Conservation (phyloP, 2,888 invertebrate genomes). For the Sarcophaga caerulescens region DNA sequence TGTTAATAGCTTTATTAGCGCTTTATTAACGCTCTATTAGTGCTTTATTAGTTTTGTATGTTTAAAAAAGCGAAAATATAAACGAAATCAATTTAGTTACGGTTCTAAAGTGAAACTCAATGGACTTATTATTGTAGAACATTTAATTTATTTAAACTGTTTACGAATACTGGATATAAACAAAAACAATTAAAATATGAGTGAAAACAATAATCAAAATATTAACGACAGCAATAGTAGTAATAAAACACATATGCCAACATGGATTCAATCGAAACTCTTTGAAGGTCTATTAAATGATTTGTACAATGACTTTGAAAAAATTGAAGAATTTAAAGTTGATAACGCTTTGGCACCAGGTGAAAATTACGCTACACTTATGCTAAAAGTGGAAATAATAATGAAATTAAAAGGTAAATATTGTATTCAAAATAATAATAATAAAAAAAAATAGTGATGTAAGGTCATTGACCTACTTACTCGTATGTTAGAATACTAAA, state of each 20-base stretch:
- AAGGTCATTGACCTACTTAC: not conserved
- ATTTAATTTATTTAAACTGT: not conserved
- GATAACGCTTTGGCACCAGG: conserved; percentile 73
- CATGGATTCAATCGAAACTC: conserved; percentile 72
- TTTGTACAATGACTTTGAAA: conserved; percentile 65
- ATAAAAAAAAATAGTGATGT: not conserved
- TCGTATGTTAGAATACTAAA: no score
- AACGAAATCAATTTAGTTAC: not conserved
- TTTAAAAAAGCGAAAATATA: no score
- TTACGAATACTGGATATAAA: not conserved
- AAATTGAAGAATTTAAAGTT: conserved; percentile 70
- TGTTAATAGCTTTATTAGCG: not conserved
- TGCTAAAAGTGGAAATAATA: conserved; percentile 73
- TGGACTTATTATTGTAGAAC: not conserved
- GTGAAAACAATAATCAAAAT: not conserved
- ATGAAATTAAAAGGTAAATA: conserved; percentile 72
- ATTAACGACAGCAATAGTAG: not conserved
- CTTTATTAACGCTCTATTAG: not conserved
- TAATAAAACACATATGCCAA: conserved; percentile 61
- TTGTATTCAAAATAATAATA: not conserved
- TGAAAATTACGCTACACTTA: conserved; percentile 76
- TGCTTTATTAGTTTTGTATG: not conserved
- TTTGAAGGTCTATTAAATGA: conserved; percentile 71
- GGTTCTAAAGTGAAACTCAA: not conserved
- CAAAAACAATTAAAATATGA: conserved; percentile 21